A percentile compares a stretch with the other conserved stretches of the same genome.
Evolutionary conservation across 1,140 invertebrate species (phyloP).

Genomic region (Laodelphax striatellus): DNA sequence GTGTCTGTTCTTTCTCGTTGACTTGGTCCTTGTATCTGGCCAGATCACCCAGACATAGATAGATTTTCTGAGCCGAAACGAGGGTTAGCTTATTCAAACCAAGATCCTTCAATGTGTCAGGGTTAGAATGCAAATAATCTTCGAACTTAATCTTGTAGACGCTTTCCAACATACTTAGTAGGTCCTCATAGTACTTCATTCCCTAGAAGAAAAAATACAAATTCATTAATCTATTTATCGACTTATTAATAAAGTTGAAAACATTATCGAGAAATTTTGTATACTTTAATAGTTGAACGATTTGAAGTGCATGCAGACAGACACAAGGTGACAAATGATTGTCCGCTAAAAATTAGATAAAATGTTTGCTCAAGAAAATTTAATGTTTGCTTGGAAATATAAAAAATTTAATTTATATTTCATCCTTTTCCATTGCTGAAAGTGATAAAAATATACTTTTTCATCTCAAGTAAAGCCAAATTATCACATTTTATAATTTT

Average conservation of each 20-base stretch:
- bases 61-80: slow-evolving; percentile 74
- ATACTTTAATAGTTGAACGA: not conserved
- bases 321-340: not conserved
- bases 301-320: too few species aligned
- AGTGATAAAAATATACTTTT: too few species aligned
- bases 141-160: slow-evolving; percentile 63
- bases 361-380: not conserved
- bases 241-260: not conserved
- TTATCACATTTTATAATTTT: too few species aligned
- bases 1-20: slow-evolving; percentile 38
- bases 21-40: slow-evolving; percentile 78
- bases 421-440: too few species aligned
- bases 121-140: slow-evolving; percentile 36
- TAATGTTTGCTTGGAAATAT: too few species aligned
- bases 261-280: not conserved
- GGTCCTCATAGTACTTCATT: slow-evolving; percentile 60
- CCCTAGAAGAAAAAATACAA: slow-evolving; percentile 36
- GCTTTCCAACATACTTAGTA: slow-evolving; percentile 59
- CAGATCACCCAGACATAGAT: slow-evolving; percentile 82
- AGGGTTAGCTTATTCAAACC: slow-evolving; percentile 62
- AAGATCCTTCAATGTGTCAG: slow-evolving; percentile 42
- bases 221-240: too few species aligned
- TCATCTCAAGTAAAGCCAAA: too few species aligned
- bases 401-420: too few species aligned
- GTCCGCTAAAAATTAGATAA: not conserved